A percentile compares a stretch with the other conserved stretches of the same genome.
Evolutionary conservation across 1,140 invertebrate species (phyloP).

Genomic region (Pseudomyrmex dendroicus): DNA sequence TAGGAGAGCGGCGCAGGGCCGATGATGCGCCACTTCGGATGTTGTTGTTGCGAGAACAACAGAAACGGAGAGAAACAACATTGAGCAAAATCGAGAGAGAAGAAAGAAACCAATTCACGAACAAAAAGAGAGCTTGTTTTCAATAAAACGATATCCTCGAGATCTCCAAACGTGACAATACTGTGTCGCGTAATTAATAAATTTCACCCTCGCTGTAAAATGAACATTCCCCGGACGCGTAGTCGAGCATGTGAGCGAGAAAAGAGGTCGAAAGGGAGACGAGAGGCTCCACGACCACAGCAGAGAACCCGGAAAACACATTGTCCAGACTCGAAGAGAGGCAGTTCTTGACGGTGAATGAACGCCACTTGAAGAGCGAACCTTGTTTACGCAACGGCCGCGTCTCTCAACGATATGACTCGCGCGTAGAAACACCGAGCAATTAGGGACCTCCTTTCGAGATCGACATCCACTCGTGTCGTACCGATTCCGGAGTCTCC

Average conservation of each 20-base stretch:
- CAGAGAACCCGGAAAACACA: conserved; percentile 37
- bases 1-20: background rate
- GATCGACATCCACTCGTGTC: conserved; percentile 66
- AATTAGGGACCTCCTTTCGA: conserved; percentile 66
- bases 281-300: conserved; percentile 7
- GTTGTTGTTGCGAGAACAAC: too few species aligned
- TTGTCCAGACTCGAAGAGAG: conserved; percentile 35
- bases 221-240: too few species aligned
- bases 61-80: too few species aligned
- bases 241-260: background rate
- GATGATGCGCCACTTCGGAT: background rate
- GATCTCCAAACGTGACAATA: too few species aligned
- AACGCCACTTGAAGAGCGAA: conserved; percentile 65
- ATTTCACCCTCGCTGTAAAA: too few species aligned
- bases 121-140: too few species aligned
- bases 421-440: conserved; percentile 54
- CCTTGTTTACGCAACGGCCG: conserved; percentile 60
- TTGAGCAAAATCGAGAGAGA: background rate
- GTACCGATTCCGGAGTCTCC: background rate
- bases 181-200: too few species aligned
- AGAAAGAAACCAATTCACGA: background rate
- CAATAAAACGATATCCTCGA: too few species aligned
- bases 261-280: background rate
- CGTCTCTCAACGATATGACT: conserved; percentile 37
- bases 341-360: conserved; percentile 54